phyloP scores from a whole-genome alignment of 35 echinoderm and acorn worm genomes.

The Heliocidaris tuberculata region DNA sequence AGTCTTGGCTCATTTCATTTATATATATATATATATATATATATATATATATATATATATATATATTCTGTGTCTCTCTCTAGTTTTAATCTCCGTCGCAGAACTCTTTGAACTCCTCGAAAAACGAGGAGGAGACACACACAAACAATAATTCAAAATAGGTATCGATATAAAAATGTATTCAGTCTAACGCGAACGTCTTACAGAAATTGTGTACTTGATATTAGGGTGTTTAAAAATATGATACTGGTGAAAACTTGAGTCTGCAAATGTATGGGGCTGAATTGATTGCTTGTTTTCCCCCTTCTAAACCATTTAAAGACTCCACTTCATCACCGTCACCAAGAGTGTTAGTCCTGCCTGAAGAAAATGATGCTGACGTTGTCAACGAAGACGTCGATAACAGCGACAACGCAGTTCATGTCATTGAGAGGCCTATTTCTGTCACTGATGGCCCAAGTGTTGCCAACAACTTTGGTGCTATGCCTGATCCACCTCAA shows the following conservation, averaged over 20 bases:
- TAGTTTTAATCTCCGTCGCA: no score
- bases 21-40: no score
- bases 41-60: no score
- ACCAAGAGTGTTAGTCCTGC: background rate
- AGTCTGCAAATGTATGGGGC: background rate
- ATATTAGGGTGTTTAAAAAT: background rate
- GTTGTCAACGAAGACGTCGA: background rate
- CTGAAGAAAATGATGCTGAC: background rate
- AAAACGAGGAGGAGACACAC: no score
- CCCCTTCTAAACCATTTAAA: background rate
- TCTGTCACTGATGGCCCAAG: background rate
- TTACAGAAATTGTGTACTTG: background rate
- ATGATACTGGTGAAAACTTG: background rate
- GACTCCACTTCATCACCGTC: background rate
- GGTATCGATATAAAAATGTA: no score
- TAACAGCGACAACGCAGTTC: background rate
- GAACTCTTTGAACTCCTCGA: no score
- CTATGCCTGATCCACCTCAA: background rate
- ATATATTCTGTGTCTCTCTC: no score
- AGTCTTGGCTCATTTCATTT: no score
- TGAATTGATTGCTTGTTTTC: background rate
- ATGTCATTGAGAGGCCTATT: background rate
- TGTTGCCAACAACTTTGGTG: background rate
- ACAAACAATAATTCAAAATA: no score
- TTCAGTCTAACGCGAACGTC: no score